Evolutionary conservation across 1,140 invertebrate species (phyloP).

Genomic region (Ruditapes philippinarum): DNA sequence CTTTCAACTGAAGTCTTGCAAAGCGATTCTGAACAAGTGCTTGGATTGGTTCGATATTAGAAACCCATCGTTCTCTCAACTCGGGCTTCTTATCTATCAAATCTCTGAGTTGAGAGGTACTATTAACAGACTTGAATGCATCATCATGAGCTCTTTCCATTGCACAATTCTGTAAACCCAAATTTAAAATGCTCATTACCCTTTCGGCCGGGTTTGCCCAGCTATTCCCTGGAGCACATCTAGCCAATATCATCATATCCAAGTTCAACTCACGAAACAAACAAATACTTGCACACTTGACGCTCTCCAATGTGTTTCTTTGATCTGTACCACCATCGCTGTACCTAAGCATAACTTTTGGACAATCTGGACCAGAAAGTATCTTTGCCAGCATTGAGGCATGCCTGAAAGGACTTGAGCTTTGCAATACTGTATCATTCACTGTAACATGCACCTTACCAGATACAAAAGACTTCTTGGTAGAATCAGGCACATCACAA

Average conservation of each 20-base stretch:
- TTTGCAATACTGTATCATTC: constrained; percentile 60
- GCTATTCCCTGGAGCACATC: constrained; percentile 66
- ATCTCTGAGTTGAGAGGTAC: constrained; percentile 34
- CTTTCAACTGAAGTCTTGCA: constrained; percentile 44
- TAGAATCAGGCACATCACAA: constrained; percentile 16
- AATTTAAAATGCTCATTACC: constrained; percentile 67
- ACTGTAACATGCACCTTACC: constrained; percentile 35
- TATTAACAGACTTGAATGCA: constrained; percentile 24
- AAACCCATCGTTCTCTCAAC: constrained; percentile 38
- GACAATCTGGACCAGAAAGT: constrained; percentile 16
- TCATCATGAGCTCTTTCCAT: constrained; percentile 47
- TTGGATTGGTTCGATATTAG: constrained; percentile 50
- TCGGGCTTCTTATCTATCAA: constrained; percentile 19
- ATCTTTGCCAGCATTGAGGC: constrained; percentile 20
- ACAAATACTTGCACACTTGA: constrained; percentile 48
- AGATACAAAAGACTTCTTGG: constrained; percentile 38
- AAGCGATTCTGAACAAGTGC: constrained; percentile 19
- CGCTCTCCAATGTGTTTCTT: constrained; percentile 46
- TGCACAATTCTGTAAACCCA: constrained; percentile 64
- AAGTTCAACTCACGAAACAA: constrained; percentile 55
- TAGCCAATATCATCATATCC: constrained; percentile 42
- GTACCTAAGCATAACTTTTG: constrained; percentile 38
- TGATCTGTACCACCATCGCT: constrained; percentile 69
- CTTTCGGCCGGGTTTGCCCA: constrained; percentile 68
- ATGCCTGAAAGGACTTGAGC: constrained; percentile 21